Conservation (phyloP, 2,797 vertebrate species). For the Taenioides sp. region DNA sequence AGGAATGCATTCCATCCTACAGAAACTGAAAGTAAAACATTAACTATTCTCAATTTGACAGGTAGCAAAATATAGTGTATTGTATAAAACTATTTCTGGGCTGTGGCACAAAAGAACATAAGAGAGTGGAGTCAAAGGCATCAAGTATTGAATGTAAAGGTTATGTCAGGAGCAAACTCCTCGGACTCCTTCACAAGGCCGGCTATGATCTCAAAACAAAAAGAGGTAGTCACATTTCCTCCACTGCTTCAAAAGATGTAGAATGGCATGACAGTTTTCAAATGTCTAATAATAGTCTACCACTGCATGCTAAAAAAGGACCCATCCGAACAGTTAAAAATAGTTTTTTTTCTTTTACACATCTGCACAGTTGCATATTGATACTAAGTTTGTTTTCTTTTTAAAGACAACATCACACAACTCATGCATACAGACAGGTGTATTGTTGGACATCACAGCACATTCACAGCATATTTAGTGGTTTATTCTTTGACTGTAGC, state of each 20-base stretch:
- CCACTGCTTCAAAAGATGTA: constrained; percentile 45
- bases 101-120: constrained; percentile 19
- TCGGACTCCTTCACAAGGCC: constrained; percentile 50
- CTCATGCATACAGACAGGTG: constrained; percentile 65
- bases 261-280: constrained; percentile 45
- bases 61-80: constrained; percentile 8
- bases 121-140: constrained; percentile 56
- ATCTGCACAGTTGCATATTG: constrained; percentile 50
- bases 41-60: constrained; percentile 27
- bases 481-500: constrained; percentile 34
- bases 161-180: constrained; percentile 38
- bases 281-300: constrained; percentile 43
- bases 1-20: neutral
- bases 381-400: constrained; percentile 44
- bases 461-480: constrained; percentile 42
- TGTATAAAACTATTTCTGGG: constrained; percentile 8
- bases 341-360: constrained; percentile 25
- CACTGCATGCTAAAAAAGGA: constrained; percentile 53
- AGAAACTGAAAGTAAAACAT: constrained; percentile 5
- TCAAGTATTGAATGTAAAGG: constrained; percentile 43
- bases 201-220: constrained; percentile 57
- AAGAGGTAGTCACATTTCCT: constrained; percentile 65
- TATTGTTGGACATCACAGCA: constrained; percentile 43
- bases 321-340: constrained; percentile 36
- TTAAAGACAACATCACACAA: constrained; percentile 59